Conservation (phyloP, 2,113 vertebrate genomes). For the Microtus richardsoni region DNA sequence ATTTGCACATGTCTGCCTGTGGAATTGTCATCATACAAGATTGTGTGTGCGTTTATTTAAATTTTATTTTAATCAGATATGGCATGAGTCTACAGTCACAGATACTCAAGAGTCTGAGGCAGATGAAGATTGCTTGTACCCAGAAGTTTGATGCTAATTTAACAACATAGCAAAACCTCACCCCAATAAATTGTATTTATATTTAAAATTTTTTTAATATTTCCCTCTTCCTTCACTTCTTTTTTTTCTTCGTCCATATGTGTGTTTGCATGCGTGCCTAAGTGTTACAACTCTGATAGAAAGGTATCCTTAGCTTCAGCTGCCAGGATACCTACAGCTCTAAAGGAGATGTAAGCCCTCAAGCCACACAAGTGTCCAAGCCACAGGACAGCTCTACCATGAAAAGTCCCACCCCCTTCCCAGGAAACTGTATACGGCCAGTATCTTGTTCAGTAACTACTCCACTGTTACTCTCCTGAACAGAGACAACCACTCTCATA, state of each 20-base stretch:
- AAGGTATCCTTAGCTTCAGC: neutral
- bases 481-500: neutral
- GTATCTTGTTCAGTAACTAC: neutral
- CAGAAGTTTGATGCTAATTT: neutral
- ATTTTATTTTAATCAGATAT: neutral
- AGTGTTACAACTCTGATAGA: neutral
- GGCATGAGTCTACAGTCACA: neutral
- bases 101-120: neutral
- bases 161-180: neutral
- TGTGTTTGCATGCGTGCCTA: neutral
- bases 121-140: neutral
- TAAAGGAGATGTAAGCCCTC: neutral
- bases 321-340: neutral
- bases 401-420: neutral
- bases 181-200: slow-evolving; percentile 14
- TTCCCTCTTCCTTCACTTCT: neutral
- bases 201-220: neutral
- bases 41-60: neutral
- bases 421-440: neutral
- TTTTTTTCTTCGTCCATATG: neutral
- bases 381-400: neutral
- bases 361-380: neutral
- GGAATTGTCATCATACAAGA: slow-evolving; percentile 21
- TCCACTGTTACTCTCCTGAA: neutral
- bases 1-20: slow-evolving; percentile 19